Evolutionary conservation across 1,140 invertebrate species (phyloP), one percentile per base, ranked within the genome.

Genomic region (Sminthurides bifidus): DNA sequence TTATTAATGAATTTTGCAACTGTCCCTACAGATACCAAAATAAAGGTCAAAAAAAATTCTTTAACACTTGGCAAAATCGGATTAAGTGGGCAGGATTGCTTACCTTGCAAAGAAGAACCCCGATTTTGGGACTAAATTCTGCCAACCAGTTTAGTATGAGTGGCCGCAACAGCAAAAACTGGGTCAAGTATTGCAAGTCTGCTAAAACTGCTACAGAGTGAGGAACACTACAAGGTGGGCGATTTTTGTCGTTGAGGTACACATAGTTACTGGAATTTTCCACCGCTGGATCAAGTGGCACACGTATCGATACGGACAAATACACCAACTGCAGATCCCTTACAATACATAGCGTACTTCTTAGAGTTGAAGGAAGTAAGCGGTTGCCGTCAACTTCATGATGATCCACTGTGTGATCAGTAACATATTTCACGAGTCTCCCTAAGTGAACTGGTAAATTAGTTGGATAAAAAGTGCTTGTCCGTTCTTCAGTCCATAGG

Each of bases 381-480:
- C 38, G 43, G 51, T 58, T 56, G 10, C 54, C 59, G 48, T 56
- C 57, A 0, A 61, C 59, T 10, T 61, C 59, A 29, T 65, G 63
- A 55, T 65, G 63, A 30, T 65, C 63, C 1, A 65, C 63, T n/a
- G 63, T 65, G 31, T 65, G 63, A 37, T 65, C 63, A 14, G 63
- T 61, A 0, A 65, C 63, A 50, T 65, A 65, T 41, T 61, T 65
- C 3, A 65, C 54, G n/a, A 61, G 37, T 23, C 52, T 35, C 5
- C 40, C 50, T 5, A 64, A 31, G 6, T 51, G 46, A 8, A 31
- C 3, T 5, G 58, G 54, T 17, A 63, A 43, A 52, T 54, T 57
- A 21, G 21, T 35, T 23, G 63, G 63, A 45, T 61, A 61, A 50
- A 59, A 65, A 4, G 40, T 24, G 35, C 63, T 61, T 24, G 63